Percentiles rank a stretch among this genome's conserved stretches.
Conservation (phyloP, 2,888 invertebrate species). For the Drosophila neutralis region DNA sequence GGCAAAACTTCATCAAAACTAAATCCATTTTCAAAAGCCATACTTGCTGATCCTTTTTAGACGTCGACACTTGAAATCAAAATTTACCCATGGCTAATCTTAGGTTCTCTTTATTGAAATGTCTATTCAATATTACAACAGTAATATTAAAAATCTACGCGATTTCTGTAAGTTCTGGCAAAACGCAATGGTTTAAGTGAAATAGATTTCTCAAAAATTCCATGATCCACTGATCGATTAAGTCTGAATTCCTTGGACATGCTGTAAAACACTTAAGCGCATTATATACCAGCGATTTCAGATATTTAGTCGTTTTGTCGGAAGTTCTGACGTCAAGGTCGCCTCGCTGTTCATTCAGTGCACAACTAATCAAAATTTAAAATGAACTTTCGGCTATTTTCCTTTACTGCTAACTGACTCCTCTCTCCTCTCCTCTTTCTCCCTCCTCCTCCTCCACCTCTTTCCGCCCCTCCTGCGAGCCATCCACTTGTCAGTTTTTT, state of each 20-base stretch:
- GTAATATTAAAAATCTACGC: background rate
- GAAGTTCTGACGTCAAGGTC: slow-evolving; percentile 54
- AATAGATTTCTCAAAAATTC: background rate
- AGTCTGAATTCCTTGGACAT: background rate
- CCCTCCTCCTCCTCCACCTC: too few species aligned
- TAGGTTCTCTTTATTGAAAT: too few species aligned
- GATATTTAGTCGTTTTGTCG: slow-evolving; percentile 7
- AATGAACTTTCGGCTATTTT: slow-evolving; percentile 69
- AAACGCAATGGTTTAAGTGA: background rate
- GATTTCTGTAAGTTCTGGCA: background rate
- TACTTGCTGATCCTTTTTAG: background rate
- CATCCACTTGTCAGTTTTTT: slow-evolving; percentile 68
- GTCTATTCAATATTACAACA: background rate
- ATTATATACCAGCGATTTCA: background rate
- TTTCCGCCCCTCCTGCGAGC: background rate
- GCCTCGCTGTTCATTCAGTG: slow-evolving; percentile 37
- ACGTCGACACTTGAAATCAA: background rate
- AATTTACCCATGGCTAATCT: background rate
- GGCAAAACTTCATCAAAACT: background rate
- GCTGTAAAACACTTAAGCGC: background rate
- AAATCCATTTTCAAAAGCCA: background rate
- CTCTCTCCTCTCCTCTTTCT: background rate
- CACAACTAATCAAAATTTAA: slow-evolving; percentile 67
- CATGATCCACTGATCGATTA: background rate
- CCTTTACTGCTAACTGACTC: slow-evolving; percentile 19